Base-by-base conservation (phyloP, 2,888 invertebrate species). In the Apantesis nais region DNA sequence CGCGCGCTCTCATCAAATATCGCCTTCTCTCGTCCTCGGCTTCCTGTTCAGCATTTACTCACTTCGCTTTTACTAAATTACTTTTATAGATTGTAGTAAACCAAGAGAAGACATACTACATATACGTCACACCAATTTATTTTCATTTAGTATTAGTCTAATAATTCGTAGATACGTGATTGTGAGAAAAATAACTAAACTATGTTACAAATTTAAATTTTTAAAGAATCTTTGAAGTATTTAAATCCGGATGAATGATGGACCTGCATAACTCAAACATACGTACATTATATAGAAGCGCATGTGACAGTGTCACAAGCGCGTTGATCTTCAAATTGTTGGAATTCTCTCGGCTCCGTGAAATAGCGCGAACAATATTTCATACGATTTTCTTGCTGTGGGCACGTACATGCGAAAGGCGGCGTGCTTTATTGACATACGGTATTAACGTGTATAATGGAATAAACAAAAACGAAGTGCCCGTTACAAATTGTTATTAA, bases 231-330 rank as follows among this genome's bases (percentile, higher is more conserved):
- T 58, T 41, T 64, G n/a, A 63, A 44, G 41, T 41, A 67, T 67
- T 67, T 44, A 31, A 41, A 29, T 68, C 39, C 14, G 29, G 14
- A 64, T 68, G 63, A 68, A 63, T 31, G 31, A 68, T 68, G 58
- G 39, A 41, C 34, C 44, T 31, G 11, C 12, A 25, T 25, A 55
- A 55, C 55, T 55, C 48, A 58, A 52, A 29, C 14, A 34, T 16
- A 25, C 39, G 29, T 41, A 44, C 22, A 60, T 25, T 48, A 19
- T 29, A 29, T 55, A 14, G 14, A 52, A 25, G 25, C 25, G 12
- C 25, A n/a, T 62, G 25, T 25, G 22, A 39, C 62, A 52, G 52
- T 62, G 39, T 55, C 39, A 39, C 62, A n/a, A 63, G 62, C 25
- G 16, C 16, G 39, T 22, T 34, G 12, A 41, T 52, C 62, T 52